A percentile compares a stretch with the other conserved stretches of the same genome.
These are phyloP conservation scores for Hiodon alosoides DNA, from an alignment of 2,113 vertebrate species.

Conservation along the genomic window DNA sequence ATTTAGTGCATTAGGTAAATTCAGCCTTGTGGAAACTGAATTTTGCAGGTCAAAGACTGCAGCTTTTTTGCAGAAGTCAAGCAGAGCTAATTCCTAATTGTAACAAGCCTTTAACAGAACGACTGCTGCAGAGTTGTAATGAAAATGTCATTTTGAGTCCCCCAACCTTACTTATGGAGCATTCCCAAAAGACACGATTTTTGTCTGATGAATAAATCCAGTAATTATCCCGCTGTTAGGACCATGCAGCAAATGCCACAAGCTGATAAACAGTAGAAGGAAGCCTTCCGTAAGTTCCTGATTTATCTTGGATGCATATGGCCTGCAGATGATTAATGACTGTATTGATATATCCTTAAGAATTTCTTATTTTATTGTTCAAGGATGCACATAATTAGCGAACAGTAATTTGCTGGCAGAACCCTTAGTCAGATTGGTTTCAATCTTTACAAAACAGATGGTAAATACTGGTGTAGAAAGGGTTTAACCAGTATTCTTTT, in stretches of 20 bases:
- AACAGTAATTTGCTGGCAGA: slow-evolving; percentile 71
- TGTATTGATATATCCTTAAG: slow-evolving; percentile 79
- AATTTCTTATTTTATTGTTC: slow-evolving; percentile 75
- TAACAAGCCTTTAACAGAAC: slow-evolving; percentile 49
- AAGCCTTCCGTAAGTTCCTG: slow-evolving; percentile 88
- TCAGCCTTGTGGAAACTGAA: slow-evolving; percentile 53
- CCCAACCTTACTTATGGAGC: slow-evolving; percentile 81
- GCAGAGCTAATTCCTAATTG: slow-evolving; percentile 56
- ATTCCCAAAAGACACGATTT: slow-evolving; percentile 82
- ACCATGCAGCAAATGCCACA: slow-evolving; percentile 89
- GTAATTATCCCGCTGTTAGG: slow-evolving; percentile 91
- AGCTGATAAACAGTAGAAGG: slow-evolving; percentile 90
- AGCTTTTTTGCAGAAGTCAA: slow-evolving; percentile 20
- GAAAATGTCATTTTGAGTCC: slow-evolving; percentile 87
- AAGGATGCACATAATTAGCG: slow-evolving; percentile 92
- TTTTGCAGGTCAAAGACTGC: slow-evolving; percentile 41
- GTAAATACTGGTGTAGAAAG: slow-evolving; percentile 12
- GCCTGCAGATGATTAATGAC: slow-evolving; percentile 83
- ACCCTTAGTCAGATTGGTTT: slow-evolving; percentile 69
- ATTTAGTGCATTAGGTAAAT: slow-evolving; percentile 45
- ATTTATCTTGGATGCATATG: slow-evolving; percentile 87
- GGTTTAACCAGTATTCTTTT: background rate
- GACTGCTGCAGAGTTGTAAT: slow-evolving; percentile 53
- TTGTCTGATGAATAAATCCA: slow-evolving; percentile 97
- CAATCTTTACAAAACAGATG: slow-evolving; percentile 19